These are phyloP conservation scores for Cossypha heuglini DNA, from an alignment of 2,797 vertebrate genomes.

Conservation along the genomic window DNA sequence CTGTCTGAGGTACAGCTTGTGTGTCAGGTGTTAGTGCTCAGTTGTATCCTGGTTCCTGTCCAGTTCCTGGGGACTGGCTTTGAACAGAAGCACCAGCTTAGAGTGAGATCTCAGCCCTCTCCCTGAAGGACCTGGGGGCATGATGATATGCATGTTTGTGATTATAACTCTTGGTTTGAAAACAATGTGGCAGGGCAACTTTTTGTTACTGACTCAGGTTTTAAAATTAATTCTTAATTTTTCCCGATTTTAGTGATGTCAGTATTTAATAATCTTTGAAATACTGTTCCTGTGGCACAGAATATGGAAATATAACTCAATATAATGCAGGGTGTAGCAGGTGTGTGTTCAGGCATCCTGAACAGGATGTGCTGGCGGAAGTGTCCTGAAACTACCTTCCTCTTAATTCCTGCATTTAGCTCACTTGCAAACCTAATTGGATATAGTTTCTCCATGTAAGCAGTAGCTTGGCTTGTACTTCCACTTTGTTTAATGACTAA, in stretches of 20 bases:
- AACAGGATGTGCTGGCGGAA: neutral
- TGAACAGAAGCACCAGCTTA: neutral
- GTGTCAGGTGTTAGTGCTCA: neutral
- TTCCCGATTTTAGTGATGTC: neutral
- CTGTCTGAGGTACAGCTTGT: neutral
- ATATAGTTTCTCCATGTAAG: neutral
- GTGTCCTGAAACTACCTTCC: constrained; percentile 54
- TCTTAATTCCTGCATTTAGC: constrained; percentile 48
- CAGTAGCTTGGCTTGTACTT: neutral
- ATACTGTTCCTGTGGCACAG: neutral
- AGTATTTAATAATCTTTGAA: neutral
- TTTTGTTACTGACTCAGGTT: neutral
- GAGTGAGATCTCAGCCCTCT: neutral
- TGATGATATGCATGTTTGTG: neutral
- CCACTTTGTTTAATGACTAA: constrained; percentile 26
- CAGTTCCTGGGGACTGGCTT: neutral
- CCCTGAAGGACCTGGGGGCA: neutral
- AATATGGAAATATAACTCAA: neutral
- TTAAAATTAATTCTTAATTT: neutral
- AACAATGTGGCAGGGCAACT: neutral
- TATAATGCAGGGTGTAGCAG: neutral
- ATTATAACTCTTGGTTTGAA: neutral
- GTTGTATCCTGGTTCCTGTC: neutral
- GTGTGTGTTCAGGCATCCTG: neutral
- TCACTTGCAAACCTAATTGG: constrained; percentile 52